phyloP scores from a whole-genome alignment of 2,888 invertebrate species.

The Trimorus sp. region DNA sequence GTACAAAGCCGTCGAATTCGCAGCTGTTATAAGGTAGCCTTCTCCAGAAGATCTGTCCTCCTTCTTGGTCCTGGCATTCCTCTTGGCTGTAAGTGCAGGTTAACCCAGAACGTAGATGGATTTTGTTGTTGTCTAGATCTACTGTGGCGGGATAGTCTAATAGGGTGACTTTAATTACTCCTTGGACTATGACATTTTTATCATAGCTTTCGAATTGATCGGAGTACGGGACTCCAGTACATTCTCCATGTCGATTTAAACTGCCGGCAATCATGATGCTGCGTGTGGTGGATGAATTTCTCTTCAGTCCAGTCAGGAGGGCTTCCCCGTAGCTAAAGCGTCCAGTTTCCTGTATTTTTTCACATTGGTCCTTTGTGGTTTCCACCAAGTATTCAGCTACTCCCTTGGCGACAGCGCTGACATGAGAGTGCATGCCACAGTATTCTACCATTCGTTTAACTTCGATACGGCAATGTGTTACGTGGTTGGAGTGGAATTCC shows the following conservation, averaged over 20 bases:
- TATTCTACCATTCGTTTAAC: not conserved
- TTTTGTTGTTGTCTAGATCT: conserved; percentile 33
- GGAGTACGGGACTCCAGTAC: conserved; percentile 56
- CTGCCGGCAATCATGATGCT: conserved; percentile 44
- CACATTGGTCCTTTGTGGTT: not conserved
- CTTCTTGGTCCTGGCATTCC: conserved; percentile 49
- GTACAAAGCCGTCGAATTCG: not conserved
- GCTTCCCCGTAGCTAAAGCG: not conserved
- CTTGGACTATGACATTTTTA: conserved; percentile 60
- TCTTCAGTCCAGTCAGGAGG: not conserved
- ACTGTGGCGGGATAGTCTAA: conserved; percentile 17
- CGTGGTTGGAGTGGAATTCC: not conserved
- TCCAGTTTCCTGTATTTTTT: not conserved
- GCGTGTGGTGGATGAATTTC: conserved; percentile 17
- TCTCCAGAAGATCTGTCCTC: conserved; percentile 54
- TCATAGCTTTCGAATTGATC: conserved; percentile 64
- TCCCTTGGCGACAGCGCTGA: not conserved
- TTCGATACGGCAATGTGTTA: not conserved
- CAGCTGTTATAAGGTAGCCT: not conserved
- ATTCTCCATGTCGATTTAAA: conserved; percentile 34
- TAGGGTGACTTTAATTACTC: conserved; percentile 29
- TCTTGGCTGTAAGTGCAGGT: conserved; percentile 14
- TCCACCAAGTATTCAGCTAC: not conserved
- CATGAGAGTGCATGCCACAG: conserved; percentile 10
- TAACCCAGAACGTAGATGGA: conserved; percentile 37